Conservation (phyloP, 1,140 invertebrate genomes). For the Aphis craccivora region DNA sequence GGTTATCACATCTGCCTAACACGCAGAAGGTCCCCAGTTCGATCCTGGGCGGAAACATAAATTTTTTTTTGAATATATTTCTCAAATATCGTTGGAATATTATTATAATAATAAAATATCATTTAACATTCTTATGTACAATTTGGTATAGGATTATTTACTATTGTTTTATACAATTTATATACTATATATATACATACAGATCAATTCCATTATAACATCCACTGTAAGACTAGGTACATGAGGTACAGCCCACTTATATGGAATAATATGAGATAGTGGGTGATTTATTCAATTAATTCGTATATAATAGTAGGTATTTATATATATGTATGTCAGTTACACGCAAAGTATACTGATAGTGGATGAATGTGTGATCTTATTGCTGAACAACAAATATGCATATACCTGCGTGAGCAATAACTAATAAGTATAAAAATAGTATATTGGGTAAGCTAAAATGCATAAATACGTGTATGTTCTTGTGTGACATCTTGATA, state of each 20-base stretch:
- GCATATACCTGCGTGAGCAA: too few relatives aligned
- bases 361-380: too few relatives aligned
- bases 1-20: constrained; percentile 64
- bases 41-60: constrained; percentile 63
- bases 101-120: background rate
- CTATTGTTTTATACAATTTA: background rate
- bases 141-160: background rate
- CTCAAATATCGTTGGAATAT: background rate
- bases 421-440: too few relatives aligned
- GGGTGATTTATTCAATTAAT: background rate
- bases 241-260: too few relatives aligned
- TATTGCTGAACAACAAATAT: too few relatives aligned
- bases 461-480: too few relatives aligned
- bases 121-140: background rate
- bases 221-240: too few relatives aligned
- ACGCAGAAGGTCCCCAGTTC: constrained; percentile 64
- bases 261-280: too few relatives aligned
- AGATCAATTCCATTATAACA: background rate
- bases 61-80: constrained; percentile 6
- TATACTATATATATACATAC: background rate
- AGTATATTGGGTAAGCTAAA: too few relatives aligned
- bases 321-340: too few relatives aligned
- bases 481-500: too few relatives aligned
- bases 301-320: background rate
- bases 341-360: too few relatives aligned